phyloP scores from a whole-genome alignment of 2,888 invertebrate genomes.

The Gerris lacustris region DNA sequence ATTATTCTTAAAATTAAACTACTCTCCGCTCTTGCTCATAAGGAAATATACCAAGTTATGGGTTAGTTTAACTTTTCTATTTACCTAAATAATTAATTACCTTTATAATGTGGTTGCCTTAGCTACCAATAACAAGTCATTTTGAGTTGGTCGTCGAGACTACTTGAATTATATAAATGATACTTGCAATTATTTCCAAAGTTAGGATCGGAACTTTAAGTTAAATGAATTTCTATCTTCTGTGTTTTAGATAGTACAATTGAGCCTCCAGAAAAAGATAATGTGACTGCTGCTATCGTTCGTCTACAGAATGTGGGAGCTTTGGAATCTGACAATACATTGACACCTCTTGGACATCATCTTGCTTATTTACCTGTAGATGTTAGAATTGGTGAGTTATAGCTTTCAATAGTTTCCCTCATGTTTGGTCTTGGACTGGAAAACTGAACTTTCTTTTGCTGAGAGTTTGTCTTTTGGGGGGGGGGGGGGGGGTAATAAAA shows the following conservation, averaged over 20 bases:
- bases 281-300: constrained; percentile 53
- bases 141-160: too few relatives aligned
- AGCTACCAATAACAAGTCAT: too few relatives aligned
- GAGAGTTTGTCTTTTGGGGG: too few relatives aligned
- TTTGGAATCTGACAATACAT: constrained; percentile 54
- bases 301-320: constrained; percentile 68
- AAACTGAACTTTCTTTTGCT: too few relatives aligned
- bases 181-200: too few relatives aligned
- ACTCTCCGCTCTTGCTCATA: constrained; percentile 42
- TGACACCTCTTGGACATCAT: constrained; percentile 79
- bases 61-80: constrained; percentile 35
- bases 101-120: neutral
- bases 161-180: too few relatives aligned
- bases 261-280: constrained; percentile 58
- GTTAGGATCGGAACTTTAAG: too few relatives aligned
- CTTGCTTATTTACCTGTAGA: constrained; percentile 81
- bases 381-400: constrained; percentile 57
- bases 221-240: too few relatives aligned
- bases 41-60: constrained; percentile 43
- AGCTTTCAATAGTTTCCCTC: neutral
- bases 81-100: neutral
- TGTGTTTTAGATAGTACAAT: constrained; percentile 47
- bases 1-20: constrained; percentile 62
- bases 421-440: too few relatives aligned
- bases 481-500: too few relatives aligned